phyloP scores from a whole-genome alignment of 2,888 invertebrate genomes.

The Tenthredo amoena region DNA sequence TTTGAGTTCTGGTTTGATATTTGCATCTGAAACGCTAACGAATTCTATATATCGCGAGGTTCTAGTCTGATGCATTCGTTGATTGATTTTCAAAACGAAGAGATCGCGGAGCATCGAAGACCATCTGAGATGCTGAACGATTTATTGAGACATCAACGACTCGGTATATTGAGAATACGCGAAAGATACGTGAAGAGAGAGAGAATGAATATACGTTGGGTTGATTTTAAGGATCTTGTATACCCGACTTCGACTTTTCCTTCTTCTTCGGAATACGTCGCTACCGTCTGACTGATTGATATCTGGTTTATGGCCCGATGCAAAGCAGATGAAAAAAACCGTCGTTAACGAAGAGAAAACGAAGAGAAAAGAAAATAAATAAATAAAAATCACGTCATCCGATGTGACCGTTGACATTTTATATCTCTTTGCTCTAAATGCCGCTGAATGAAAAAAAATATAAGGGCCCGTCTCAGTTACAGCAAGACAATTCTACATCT shows the following conservation, averaged over 20 bases:
- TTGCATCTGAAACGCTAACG: background rate
- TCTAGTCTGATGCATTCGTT: background rate
- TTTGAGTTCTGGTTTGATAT: background rate
- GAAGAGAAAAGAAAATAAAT: background rate
- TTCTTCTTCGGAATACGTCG: background rate
- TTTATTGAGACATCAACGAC: constrained; percentile 32
- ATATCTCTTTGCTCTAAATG: background rate
- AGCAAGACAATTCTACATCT: background rate
- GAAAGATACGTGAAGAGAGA: background rate
- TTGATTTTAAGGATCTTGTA: constrained; percentile 12
- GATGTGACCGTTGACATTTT: constrained; percentile 28
- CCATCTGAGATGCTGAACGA: background rate
- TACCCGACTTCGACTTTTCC: background rate
- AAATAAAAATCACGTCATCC: background rate
- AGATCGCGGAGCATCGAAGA: background rate
- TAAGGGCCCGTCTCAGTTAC: background rate
- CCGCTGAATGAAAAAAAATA: background rate
- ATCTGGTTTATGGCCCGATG: constrained; percentile 32
- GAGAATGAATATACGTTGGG: background rate
- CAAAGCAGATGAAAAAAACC: background rate
- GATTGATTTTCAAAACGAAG: background rate
- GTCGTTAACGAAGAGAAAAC: constrained; percentile 20
- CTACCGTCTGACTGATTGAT: constrained; percentile 39
- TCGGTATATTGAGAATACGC: background rate
- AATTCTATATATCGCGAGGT: constrained; percentile 6